Conservation (phyloP, 2,888 invertebrate species). For the Belgica antarctica region DNA sequence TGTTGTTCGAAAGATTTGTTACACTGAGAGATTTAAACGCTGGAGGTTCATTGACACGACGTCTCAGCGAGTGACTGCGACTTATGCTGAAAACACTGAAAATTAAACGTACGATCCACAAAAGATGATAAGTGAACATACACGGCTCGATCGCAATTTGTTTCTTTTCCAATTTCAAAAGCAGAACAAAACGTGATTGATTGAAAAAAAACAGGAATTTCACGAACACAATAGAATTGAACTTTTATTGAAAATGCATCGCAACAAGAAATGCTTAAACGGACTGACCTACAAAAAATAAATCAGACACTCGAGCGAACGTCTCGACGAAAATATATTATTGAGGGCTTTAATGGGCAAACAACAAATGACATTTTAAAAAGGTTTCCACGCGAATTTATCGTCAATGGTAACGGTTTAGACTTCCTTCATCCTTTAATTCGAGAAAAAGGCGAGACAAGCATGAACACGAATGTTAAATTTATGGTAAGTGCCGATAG, state of each 20-base stretch:
- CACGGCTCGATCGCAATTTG: slow-evolving; percentile 20
- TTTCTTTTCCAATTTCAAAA: too few relatives aligned
- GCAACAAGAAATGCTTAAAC: slow-evolving; percentile 5
- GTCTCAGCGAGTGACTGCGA: too few relatives aligned
- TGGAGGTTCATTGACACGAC: slow-evolving; percentile 4
- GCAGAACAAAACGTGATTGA: slow-evolving; percentile 23
- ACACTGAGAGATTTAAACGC: neutral
- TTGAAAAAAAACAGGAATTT: neutral
- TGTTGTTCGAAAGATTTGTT: slow-evolving; percentile 22
- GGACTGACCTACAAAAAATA: slow-evolving; percentile 13
- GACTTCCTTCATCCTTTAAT: neutral
- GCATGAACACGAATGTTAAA: slow-evolving; percentile 4
- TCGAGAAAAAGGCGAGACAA: too few relatives aligned
- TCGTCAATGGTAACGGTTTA: neutral
- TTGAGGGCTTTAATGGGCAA: neutral
- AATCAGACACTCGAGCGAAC: slow-evolving; percentile 7
- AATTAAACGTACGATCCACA: too few relatives aligned
- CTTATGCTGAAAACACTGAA: too few relatives aligned
- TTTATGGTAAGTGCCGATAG: slow-evolving; percentile 2
- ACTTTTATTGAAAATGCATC: neutral
- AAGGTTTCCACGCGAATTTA: neutral
- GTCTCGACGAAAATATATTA: slow-evolving; percentile 23
- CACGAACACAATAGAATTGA: slow-evolving; percentile 8
- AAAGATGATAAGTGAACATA: neutral
- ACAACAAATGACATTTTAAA: neutral